phyloP scores from a whole-genome alignment of 2,888 invertebrate genomes.

The Rhingia campestris region DNA sequence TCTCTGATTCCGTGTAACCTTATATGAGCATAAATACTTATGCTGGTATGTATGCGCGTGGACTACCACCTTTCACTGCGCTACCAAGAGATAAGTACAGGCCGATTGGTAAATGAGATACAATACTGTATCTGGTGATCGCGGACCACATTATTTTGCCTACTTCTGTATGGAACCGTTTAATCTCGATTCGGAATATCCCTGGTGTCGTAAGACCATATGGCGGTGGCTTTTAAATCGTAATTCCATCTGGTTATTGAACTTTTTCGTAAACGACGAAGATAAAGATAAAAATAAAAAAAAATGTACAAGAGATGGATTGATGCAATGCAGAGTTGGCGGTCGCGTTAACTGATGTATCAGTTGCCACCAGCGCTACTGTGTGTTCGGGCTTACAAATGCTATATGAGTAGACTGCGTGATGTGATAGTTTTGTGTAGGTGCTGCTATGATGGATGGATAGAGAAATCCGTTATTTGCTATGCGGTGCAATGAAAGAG shows the following conservation, averaged over 20 bases:
- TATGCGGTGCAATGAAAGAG: conserved; percentile 47
- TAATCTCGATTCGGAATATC: conserved; percentile 33
- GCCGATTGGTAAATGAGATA: conserved; percentile 35
- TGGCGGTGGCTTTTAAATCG: conserved; percentile 34
- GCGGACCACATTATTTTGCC: conserved; percentile 37
- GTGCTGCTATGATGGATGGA: conserved; percentile 58
- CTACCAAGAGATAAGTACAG: conserved; percentile 31
- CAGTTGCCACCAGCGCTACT: conserved; percentile 43
- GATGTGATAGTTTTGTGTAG: conserved; percentile 55
- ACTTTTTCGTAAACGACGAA: conserved; percentile 35
- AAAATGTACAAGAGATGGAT: conserved; percentile 38
- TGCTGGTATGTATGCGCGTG: background rate
- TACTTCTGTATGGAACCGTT: conserved; percentile 17
- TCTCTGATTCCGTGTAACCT: conserved; percentile 67
- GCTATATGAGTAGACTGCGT: conserved; percentile 41
- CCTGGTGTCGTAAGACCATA: conserved; percentile 44
- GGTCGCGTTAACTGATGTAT: conserved; percentile 38
- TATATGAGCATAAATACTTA: conserved; percentile 44
- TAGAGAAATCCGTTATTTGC: conserved; percentile 50
- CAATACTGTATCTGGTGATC: conserved; percentile 39
- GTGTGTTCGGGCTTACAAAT: conserved; percentile 49
- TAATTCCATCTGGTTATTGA: conserved; percentile 71
- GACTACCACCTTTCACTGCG: conserved; percentile 60
- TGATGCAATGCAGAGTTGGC: conserved; percentile 33
- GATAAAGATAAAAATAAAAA: conserved; percentile 5